Conservation (phyloP, 1,140 invertebrate species). For the Drosophila novamexicana region DNA sequence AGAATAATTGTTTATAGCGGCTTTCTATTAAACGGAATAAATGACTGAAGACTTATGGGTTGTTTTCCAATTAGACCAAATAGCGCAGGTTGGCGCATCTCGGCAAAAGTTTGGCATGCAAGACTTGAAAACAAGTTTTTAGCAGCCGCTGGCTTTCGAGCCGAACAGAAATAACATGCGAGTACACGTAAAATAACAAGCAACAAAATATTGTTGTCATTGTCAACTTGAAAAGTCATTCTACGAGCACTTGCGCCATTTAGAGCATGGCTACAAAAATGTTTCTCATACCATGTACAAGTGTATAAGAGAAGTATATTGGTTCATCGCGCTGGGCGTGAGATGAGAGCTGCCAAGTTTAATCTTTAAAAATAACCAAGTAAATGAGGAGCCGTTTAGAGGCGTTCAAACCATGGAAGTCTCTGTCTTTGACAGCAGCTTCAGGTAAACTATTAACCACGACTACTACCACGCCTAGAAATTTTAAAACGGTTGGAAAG, state of each 20-base stretch:
- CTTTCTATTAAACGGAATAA: neutral
- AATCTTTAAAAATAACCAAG: too few relatives aligned
- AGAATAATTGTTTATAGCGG: too few relatives aligned
- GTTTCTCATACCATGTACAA: neutral
- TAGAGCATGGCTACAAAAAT: constrained; percentile 4
- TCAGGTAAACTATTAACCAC: too few relatives aligned
- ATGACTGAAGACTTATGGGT: neutral
- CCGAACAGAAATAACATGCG: constrained; percentile 3
- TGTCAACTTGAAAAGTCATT: constrained; percentile 33
- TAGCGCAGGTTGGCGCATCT: constrained; percentile 2
- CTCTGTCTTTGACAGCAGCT: too few relatives aligned
- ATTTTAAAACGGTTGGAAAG: too few relatives aligned
- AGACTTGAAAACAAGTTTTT: constrained; percentile 16
- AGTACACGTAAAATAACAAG: constrained; percentile 24
- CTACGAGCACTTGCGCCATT: constrained; percentile 4
- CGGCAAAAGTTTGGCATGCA: constrained; percentile 1
- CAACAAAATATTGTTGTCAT: constrained; percentile 25
- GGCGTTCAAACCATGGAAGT: too few relatives aligned
- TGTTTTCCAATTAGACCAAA: constrained; percentile 31
- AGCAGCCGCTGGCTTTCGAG: constrained; percentile 14
- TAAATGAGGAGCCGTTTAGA: too few relatives aligned
- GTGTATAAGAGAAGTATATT: too few relatives aligned
- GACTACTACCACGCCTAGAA: too few relatives aligned
- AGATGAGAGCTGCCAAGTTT: too few relatives aligned
- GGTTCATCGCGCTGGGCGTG: too few relatives aligned